Conservation (phyloP, 1,140 invertebrate species). For the Ctenoplectra terminalis region DNA sequence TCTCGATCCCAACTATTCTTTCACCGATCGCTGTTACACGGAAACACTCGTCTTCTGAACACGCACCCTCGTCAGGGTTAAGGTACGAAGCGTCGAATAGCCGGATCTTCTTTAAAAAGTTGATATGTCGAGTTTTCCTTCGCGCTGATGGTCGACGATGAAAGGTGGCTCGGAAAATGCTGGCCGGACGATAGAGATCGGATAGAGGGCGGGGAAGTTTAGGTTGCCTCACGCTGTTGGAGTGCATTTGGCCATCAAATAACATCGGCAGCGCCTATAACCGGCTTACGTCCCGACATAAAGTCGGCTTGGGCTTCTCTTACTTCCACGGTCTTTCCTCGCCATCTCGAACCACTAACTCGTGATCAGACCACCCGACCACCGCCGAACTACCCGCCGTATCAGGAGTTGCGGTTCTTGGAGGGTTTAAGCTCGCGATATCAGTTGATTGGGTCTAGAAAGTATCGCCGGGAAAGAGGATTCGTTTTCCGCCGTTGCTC, state of each 20-base stretch:
- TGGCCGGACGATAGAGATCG: slow-evolving; percentile 71
- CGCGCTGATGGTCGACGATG: slow-evolving; percentile 43
- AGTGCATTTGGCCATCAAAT: slow-evolving; percentile 84
- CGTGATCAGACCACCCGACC: slow-evolving; percentile 81
- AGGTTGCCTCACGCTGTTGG: slow-evolving; percentile 65
- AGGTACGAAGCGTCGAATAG: neutral
- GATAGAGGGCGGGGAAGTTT: slow-evolving; percentile 52
- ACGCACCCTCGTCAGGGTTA: too few species aligned
- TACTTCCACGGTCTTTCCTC: slow-evolving; percentile 74
- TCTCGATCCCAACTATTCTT: too few species aligned
- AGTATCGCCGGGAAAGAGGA: slow-evolving; percentile 59
- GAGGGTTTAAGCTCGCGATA: slow-evolving; percentile 80
- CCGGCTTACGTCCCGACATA: slow-evolving; percentile 82
- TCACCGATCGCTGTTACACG: too few species aligned
- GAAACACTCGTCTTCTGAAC: too few species aligned
- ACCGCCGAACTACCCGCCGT: slow-evolving; percentile 76
- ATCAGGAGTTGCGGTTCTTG: slow-evolving; percentile 82
- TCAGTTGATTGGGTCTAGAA: slow-evolving; percentile 82
- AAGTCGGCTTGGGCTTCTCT: slow-evolving; percentile 79
- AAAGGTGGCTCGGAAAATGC: slow-evolving; percentile 66
- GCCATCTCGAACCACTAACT: slow-evolving; percentile 82
- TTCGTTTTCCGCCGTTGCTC: slow-evolving; percentile 26
- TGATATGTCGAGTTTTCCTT: slow-evolving; percentile 39
- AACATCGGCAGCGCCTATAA: slow-evolving; percentile 83
- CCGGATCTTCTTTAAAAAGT: slow-evolving; percentile 28